phyloP scores from a whole-genome alignment of 2,797 vertebrate species.

The Clarias fuscus region DNA sequence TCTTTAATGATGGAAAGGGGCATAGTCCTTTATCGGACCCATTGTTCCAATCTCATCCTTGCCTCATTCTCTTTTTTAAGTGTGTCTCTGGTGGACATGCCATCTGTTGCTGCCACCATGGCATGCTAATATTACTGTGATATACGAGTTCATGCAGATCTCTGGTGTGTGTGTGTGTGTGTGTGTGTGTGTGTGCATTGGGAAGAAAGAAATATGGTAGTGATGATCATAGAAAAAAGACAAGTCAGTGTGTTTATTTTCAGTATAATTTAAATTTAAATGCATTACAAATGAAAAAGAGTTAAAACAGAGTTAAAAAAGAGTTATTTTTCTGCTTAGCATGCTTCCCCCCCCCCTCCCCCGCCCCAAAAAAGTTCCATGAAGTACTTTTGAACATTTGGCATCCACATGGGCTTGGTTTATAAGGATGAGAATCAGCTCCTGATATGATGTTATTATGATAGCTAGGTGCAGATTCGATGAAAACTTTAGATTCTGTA shows the following conservation, averaged over 20 bases:
- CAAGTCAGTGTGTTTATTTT: too few species aligned
- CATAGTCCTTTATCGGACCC: constrained; percentile 29
- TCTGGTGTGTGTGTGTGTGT: neutral
- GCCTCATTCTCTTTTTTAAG: constrained; percentile 36
- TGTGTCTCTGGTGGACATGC: constrained; percentile 31
- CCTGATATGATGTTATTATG: too few species aligned
- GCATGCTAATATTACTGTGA: constrained; percentile 13
- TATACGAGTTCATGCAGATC: neutral
- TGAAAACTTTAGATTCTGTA: too few species aligned
- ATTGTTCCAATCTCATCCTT: constrained; percentile 24
- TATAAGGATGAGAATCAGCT: too few species aligned
- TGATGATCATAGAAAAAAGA: neutral
- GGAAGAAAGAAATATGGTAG: neutral
- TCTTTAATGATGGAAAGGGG: constrained; percentile 52
- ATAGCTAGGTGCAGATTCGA: too few species aligned
- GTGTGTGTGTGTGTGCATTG: neutral
- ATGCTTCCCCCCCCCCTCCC: too few species aligned
- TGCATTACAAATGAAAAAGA: neutral
- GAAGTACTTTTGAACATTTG: neutral
- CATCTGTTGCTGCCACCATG: constrained; percentile 25
- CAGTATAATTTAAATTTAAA: neutral
- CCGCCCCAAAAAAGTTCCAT: too few species aligned
- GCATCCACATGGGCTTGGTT: neutral
- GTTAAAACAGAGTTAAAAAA: neutral
- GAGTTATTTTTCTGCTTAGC: too few species aligned